Evolutionary conservation across 2,797 vertebrate genomes (phyloP).

Genomic region (Phalloptychus januarius): DNA sequence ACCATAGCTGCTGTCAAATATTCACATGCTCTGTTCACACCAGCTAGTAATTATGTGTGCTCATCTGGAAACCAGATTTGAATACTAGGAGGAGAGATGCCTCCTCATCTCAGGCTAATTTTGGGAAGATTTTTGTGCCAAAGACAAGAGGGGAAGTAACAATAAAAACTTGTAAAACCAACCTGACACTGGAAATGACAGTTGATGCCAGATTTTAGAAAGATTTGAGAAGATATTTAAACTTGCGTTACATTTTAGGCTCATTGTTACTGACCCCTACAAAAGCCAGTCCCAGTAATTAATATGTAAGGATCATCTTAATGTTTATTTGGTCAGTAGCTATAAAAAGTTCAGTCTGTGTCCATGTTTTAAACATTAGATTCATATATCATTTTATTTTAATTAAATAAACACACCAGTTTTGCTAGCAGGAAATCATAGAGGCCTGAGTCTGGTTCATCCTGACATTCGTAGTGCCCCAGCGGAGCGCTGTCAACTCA

Average conservation of each 20-base stretch:
- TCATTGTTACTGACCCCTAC: neutral
- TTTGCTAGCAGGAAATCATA: slow-evolving; percentile 17
- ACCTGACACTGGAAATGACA: neutral
- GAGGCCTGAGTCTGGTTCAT: slow-evolving; percentile 26
- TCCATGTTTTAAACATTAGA: neutral
- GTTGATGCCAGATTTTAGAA: neutral
- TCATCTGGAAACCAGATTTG: slow-evolving; percentile 36
- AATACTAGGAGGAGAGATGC: slow-evolving; percentile 11
- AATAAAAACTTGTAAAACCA: slow-evolving; percentile 6
- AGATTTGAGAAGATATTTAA: slow-evolving; percentile 11
- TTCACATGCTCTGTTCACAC: slow-evolving; percentile 16
- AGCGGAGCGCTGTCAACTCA: slow-evolving; percentile 54
- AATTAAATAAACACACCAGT: neutral
- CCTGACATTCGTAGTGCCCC: slow-evolving; percentile 37
- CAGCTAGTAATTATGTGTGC: slow-evolving; percentile 28
- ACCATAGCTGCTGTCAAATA: slow-evolving; percentile 30
- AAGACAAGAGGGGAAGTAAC: neutral
- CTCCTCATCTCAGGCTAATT: slow-evolving; percentile 26
- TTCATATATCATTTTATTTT: neutral
- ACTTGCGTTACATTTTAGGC: slow-evolving; percentile 1
- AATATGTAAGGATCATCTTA: neutral
- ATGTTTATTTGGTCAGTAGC: neutral
- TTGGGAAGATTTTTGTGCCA: slow-evolving; percentile 3
- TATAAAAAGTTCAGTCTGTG: neutral
- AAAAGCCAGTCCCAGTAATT: neutral